Conservation (phyloP, 2,797 vertebrate genomes). For the Squalus acanthias region DNA sequence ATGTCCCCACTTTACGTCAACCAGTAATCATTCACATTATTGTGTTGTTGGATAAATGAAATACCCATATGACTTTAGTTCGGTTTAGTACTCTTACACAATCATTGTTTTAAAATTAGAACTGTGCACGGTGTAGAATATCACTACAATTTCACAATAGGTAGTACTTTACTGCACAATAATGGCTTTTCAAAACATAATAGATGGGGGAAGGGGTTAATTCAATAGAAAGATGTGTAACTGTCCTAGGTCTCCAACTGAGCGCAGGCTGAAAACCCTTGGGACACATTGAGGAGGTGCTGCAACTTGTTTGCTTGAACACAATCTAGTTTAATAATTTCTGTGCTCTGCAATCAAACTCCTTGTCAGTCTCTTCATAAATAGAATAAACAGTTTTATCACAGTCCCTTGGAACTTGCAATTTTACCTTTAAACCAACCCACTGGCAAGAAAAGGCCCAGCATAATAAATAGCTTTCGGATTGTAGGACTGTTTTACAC, state of each 20-base stretch:
- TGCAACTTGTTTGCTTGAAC: constrained; percentile 19
- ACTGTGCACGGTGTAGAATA: background rate
- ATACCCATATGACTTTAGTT: background rate
- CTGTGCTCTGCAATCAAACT: constrained; percentile 31
- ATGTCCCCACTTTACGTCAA: background rate
- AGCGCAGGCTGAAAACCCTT: background rate
- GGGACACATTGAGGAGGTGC: background rate
- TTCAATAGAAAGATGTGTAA: background rate
- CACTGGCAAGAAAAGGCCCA: constrained; percentile 3
- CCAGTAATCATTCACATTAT: background rate
- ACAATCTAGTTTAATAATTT: constrained; percentile 36
- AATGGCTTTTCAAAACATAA: background rate
- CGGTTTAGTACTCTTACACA: background rate
- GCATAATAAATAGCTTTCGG: constrained; percentile 36
- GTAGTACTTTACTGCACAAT: background rate
- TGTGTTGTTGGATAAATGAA: background rate
- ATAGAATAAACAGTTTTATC: constrained; percentile 41
- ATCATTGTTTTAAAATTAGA: background rate
- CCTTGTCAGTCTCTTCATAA: constrained; percentile 42
- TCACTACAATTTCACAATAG: background rate
- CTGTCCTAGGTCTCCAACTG: constrained; percentile 42
- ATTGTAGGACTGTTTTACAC: constrained; percentile 37
- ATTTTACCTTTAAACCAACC: constrained; percentile 35
- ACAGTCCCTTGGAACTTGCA: constrained; percentile 39
- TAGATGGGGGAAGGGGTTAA: background rate